Evolutionary conservation across 2,113 vertebrate species (phyloP).

Genomic region (Pluvianellus socialis): DNA sequence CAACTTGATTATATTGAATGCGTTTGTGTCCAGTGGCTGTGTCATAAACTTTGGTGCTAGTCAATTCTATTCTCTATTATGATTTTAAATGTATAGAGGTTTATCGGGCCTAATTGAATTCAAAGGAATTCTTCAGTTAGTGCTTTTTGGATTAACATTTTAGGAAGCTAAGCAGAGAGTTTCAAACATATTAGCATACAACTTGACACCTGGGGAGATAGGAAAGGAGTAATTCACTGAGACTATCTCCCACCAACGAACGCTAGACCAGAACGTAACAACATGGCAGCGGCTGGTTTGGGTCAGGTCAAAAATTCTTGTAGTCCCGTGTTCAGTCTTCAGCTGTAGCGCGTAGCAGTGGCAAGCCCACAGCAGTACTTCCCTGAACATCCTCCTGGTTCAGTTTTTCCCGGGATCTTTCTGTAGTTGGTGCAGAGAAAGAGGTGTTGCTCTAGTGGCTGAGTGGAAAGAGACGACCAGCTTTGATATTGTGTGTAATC

Average conservation of each 20-base stretch:
- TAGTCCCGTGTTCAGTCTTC: background rate
- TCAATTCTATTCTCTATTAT: constrained; percentile 17
- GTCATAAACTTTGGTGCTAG: constrained; percentile 39
- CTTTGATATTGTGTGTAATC: background rate
- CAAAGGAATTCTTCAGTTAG: background rate
- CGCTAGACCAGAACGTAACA: background rate
- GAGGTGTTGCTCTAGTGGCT: background rate
- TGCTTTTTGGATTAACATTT: background rate
- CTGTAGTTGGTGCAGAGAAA: background rate
- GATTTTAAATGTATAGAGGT: background rate
- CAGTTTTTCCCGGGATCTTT: background rate
- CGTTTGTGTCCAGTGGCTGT: constrained; percentile 31
- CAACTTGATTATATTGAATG: constrained; percentile 40
- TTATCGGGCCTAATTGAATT: background rate
- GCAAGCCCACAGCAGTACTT: background rate
- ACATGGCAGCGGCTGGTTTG: background rate
- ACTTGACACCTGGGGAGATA: background rate
- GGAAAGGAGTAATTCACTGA: background rate
- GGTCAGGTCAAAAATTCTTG: background rate
- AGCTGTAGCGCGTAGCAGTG: background rate
- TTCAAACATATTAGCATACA: background rate
- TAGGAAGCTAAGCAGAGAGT: background rate
- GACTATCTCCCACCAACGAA: background rate
- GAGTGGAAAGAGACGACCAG: background rate
- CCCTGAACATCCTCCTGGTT: background rate